Evolutionary conservation across 2,113 vertebrate species (phyloP).

Genomic region (Lutjanus erythropterus): DNA sequence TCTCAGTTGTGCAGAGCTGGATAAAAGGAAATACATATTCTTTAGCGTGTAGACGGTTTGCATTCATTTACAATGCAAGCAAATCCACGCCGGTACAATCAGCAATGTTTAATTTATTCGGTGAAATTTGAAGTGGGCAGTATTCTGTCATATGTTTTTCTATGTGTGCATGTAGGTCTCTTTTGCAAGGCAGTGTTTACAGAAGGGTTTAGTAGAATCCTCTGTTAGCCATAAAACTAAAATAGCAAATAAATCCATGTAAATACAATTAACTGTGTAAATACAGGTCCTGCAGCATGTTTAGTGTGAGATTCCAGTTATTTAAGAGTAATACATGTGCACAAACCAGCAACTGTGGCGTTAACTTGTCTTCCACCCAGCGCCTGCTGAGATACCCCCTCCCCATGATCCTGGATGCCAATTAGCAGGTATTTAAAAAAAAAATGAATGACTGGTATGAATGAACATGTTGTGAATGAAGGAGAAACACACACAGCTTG

Average conservation of each 20-base stretch:
- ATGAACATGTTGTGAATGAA: neutral
- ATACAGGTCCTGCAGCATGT: neutral
- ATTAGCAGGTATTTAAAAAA: neutral
- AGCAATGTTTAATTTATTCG: neutral
- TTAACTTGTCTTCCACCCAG: neutral
- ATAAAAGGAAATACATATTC: neutral
- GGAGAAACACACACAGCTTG: neutral
- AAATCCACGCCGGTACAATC: slow-evolving; percentile 9
- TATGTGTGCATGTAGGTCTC: no score
- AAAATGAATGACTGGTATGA: neutral
- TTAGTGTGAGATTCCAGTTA: neutral
- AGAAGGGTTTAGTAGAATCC: neutral
- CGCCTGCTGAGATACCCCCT: neutral
- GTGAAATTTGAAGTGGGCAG: neutral
- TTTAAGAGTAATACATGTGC: neutral
- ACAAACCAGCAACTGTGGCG: neutral
- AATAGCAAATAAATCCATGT: neutral
- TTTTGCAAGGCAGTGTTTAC: neutral
- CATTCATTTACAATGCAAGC: slow-evolving; percentile 7
- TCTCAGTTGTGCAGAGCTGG: slow-evolving; percentile 1
- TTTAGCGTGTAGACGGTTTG: neutral
- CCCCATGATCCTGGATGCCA: neutral
- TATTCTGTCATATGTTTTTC: neutral
- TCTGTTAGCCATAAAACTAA: neutral
- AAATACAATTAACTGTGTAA: neutral